Evolutionary conservation across 2,113 vertebrate genomes (phyloP), one percentile per base, ranked within the genome.

Genomic region (Vidua chalybeata): DNA sequence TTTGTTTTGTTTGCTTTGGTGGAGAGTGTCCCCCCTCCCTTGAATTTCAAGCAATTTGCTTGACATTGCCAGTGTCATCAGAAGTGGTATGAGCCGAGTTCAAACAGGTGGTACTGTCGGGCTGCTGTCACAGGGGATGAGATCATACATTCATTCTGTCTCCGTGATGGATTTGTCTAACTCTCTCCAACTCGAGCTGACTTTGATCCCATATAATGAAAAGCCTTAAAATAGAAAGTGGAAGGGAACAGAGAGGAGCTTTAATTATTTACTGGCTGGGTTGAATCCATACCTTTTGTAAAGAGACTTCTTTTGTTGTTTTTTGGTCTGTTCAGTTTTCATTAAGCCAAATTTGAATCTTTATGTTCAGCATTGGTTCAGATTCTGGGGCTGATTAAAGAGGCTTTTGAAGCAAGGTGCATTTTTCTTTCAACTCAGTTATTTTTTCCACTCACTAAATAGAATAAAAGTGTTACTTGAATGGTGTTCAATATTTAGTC

Each of bases 251-350:
- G 87, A 95, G 81, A 86, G 45, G 76, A 94, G 90, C 77, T 96
- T 97, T 97, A 95, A 96, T 95, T 96, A 96, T 96, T 96, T 94
- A 96, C 63, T 15, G 35, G 67, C 46, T 86, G 93, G 83, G 89
- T 91, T 3, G 27, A 83, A 92, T 94, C 86, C 54, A 56, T 96
- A 93, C 92, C 86, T 95, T 95, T 92, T 79, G 69, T 93, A 51
- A 94, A 63, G 89, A 89, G 77, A 58, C 58, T 62, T 84, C 77
- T 92, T 96, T 87, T 94, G 91, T 96, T 89, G 94, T 82, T 89
- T 94, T 89, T 93, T 85, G 24, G 74, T 90, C 87, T 94, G 41
- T 95, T 96, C 93, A 67, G 55, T 96, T 97, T 95, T 97, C 89
- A 93, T 95, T 95, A 94, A 92, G 55, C 55, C 69, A 96, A 95